Conservation (phyloP, 2,888 invertebrate species). For the Clepsis dumicolana region DNA sequence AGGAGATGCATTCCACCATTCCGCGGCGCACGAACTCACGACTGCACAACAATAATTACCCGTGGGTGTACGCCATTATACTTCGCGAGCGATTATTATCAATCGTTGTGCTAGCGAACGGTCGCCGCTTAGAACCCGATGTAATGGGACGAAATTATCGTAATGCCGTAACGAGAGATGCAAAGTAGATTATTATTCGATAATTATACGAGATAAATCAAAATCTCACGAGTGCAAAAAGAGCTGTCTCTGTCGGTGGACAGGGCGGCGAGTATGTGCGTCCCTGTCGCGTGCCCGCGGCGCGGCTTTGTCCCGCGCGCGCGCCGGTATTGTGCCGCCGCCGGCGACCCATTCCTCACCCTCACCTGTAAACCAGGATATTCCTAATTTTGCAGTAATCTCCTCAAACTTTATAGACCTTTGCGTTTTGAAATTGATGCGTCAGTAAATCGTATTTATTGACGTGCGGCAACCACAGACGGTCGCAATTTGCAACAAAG, state of each 20-base stretch:
- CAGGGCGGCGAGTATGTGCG: slow-evolving; percentile 50
- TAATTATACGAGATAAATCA: slow-evolving; percentile 85
- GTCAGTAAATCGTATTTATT: slow-evolving; percentile 81
- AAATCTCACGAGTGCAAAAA: slow-evolving; percentile 70
- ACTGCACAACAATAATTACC: slow-evolving; percentile 86
- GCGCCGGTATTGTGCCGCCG: slow-evolving; percentile 74
- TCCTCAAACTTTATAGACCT: slow-evolving; percentile 79
- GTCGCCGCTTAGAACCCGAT: slow-evolving; percentile 83
- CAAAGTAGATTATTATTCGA: slow-evolving; percentile 83
- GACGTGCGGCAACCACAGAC: slow-evolving; percentile 59
- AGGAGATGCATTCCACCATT: slow-evolving; percentile 86
- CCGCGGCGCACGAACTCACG: slow-evolving; percentile 85
- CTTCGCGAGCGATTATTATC: slow-evolving; percentile 86
- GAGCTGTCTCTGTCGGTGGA: slow-evolving; percentile 61
- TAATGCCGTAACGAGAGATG: slow-evolving; percentile 85
- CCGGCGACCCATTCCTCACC: slow-evolving; percentile 80
- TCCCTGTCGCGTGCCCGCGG: slow-evolving; percentile 66
- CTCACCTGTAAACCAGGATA: slow-evolving; percentile 78
- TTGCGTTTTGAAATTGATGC: slow-evolving; percentile 81
- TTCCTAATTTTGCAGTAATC: slow-evolving; percentile 84
- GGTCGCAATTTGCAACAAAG: slow-evolving; percentile 50
- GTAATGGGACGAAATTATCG: slow-evolving; percentile 85
- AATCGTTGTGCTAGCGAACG: slow-evolving; percentile 82
- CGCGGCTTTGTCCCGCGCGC: slow-evolving; percentile 65
- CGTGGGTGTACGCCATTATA: slow-evolving; percentile 87